Conservation (phyloP, 2,113 vertebrate species). For the Conger conger region DNA sequence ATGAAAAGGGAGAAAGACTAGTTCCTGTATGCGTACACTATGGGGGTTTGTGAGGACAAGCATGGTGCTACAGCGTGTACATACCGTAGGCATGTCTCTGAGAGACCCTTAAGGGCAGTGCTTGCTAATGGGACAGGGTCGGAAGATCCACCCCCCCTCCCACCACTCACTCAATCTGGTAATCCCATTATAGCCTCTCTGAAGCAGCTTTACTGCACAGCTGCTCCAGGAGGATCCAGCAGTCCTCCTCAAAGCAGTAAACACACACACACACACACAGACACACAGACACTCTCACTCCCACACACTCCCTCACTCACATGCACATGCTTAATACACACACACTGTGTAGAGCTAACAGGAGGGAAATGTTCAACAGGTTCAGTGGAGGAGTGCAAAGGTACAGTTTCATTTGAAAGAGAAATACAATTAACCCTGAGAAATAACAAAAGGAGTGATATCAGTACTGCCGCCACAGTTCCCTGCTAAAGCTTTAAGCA, state of each 20-base stretch:
- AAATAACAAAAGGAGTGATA: not conserved
- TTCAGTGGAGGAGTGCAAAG: not conserved
- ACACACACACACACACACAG: not conserved
- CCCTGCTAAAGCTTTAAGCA: not conserved
- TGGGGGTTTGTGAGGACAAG: not conserved
- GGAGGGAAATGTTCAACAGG: not conserved
- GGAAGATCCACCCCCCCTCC: not conserved
- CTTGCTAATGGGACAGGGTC: not conserved
- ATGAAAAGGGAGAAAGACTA: not conserved
- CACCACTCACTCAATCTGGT: not conserved
- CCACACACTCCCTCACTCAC: not conserved
- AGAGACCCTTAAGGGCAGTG: not conserved
- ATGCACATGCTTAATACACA: not conserved
- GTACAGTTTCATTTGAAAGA: not conserved
- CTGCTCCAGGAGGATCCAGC: not conserved
- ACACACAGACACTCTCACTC: too few relatives aligned
- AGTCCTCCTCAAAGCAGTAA: not conserved
- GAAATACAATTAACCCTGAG: not conserved
- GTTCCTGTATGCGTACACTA: not conserved
- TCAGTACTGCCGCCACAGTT: not conserved
- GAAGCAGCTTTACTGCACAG: not conserved
- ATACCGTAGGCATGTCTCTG: not conserved
- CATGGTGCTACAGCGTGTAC: not conserved
- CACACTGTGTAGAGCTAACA: not conserved
- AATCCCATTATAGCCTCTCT: not conserved